Evolutionary conservation across 64 coral and sea anemone genomes (phyloP), one percentile per base, ranked within the genome.

Genomic region (Hydrozoanthus tunicans): DNA sequence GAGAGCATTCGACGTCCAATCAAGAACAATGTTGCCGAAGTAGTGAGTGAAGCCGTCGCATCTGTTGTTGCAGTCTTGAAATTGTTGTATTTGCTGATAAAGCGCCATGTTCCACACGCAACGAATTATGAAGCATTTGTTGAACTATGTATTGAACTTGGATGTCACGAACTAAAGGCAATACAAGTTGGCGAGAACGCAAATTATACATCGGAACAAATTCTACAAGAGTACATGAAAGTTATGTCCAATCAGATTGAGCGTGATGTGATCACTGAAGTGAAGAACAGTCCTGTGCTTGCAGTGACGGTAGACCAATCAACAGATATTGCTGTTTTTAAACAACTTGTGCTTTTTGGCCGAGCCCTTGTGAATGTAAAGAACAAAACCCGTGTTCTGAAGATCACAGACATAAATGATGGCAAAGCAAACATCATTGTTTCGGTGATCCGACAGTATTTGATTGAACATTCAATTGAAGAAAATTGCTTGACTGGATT

Each of bases 331-430:
- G 13, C 74, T 54, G 74, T 56, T 54, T 9, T 53, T 53, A 79
- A 58, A 79, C 54, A 79, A 58, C 25, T 73, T 73, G 70, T 43
- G 70, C 70, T 73, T 73, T 73, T 73, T 73, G 53, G 53, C 11
- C 54, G 54, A 79, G 77, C 77, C 14, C 53, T 79, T 58, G 77
- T 79, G 52, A 25, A 79, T 79, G 77, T 55, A 59, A 80, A 59
- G 4, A 80, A 80, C 56, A 80, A 80, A 80, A 80, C 57, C 24
- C 7, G 78, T 24, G 25, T 80, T 9, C 78, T 80, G 24, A 80
- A 80, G 78, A 80, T 80, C 58, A 80, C 57, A 59, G 56, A 80
- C 78, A 80, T 80, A 24, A 80, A 80, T 80, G 6, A 80, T 62
- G 56, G 58, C 56, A 80, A 80, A 27, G 57, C 77, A 58, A 53